Evolutionary conservation across 2,888 invertebrate genomes (phyloP).

Genomic region (Apoda limacodes): DNA sequence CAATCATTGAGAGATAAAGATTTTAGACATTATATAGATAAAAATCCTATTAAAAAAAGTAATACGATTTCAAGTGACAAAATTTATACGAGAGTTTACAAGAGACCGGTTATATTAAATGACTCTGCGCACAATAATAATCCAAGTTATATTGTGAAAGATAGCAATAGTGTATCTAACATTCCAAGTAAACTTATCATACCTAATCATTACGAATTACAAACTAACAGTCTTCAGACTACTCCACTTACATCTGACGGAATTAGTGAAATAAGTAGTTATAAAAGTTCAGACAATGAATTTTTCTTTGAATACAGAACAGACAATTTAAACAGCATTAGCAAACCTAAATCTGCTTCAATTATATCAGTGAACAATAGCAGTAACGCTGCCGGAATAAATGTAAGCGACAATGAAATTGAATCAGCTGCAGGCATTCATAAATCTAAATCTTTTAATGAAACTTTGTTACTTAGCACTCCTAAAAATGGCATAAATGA

Average conservation of each 20-base stretch:
- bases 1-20: constrained; percentile 52
- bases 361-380: constrained; percentile 32
- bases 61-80: constrained; percentile 56
- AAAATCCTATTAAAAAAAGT: constrained; percentile 44
- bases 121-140: constrained; percentile 25
- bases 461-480: constrained; percentile 29
- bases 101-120: constrained; percentile 26
- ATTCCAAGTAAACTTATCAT: constrained; percentile 55
- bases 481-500: constrained; percentile 27
- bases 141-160: constrained; percentile 34
- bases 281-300: constrained; percentile 66
- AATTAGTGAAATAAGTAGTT: constrained; percentile 58
- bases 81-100: constrained; percentile 55
- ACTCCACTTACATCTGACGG: constrained; percentile 48
- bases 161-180: constrained; percentile 43
- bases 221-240: constrained; percentile 44
- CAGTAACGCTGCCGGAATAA: constrained; percentile 27
- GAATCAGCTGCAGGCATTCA: constrained; percentile 33
- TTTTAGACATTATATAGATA: constrained; percentile 45
- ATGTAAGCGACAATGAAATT: constrained; percentile 32
- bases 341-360: constrained; percentile 23
- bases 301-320: background rate
- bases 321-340: background rate
- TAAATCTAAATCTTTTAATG: constrained; percentile 56
- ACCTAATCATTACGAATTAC: constrained; percentile 36